These are phyloP conservation scores for Sinocyclocheilus grahami DNA, from an alignment of 2,113 vertebrate species.

Conservation along the genomic window DNA sequence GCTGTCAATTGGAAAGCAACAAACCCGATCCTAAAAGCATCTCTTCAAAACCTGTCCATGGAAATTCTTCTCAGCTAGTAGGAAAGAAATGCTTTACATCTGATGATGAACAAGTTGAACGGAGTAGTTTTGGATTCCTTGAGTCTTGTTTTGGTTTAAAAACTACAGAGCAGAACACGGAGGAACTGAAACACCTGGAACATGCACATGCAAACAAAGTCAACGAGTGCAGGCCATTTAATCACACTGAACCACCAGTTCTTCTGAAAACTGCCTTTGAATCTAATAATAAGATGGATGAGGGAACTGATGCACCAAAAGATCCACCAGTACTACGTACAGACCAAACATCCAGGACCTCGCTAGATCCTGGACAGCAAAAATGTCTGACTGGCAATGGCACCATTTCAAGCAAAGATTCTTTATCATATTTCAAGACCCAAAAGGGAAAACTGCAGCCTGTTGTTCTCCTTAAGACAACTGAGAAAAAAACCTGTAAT, in stretches of 20 bases:
- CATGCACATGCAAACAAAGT: background rate
- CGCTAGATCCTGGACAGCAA: conserved; percentile 28
- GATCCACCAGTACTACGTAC: conserved; percentile 26
- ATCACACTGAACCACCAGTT: conserved; percentile 22
- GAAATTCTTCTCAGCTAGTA: background rate
- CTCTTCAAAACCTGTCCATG: background rate
- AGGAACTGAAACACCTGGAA: conserved; percentile 9
- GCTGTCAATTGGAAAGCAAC: background rate
- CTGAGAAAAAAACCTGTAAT: conserved; percentile 38
- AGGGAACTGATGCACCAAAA: conserved; percentile 10
- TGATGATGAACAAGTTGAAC: conserved; percentile 45
- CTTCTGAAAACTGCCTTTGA: conserved; percentile 45
- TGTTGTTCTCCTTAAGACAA: conserved; percentile 67
- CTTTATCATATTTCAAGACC: conserved; percentile 52
- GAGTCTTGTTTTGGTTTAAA: conserved; percentile 56
- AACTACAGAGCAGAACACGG: background rate
- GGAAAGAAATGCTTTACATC: background rate
- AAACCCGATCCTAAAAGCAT: background rate
- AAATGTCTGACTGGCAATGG: background rate
- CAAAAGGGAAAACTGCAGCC: conserved; percentile 69
- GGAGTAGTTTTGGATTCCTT: conserved; percentile 55
- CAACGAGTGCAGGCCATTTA: background rate
- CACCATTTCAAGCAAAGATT: conserved; percentile 20
- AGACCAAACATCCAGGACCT: conserved; percentile 60
- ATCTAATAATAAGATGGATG: conserved; percentile 52